Conservation (phyloP, 2,888 invertebrate species). For the Agrilus mali region DNA sequence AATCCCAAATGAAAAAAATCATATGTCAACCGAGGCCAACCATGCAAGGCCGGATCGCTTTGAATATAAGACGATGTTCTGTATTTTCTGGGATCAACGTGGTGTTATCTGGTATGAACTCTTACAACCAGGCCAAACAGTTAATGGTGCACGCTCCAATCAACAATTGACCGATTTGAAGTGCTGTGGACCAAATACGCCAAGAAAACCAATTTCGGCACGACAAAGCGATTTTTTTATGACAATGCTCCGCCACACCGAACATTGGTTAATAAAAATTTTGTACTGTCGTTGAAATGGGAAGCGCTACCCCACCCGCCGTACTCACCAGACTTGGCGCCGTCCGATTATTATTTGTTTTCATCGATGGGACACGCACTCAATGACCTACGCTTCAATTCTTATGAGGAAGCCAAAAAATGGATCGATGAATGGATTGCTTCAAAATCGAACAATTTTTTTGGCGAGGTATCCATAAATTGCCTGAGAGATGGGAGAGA, state of each 20-base stretch:
- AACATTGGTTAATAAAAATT: too few relatives aligned
- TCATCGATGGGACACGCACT: constrained; percentile 8
- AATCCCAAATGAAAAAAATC: too few relatives aligned
- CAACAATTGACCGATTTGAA: constrained; percentile 10
- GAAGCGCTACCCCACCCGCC: constrained; percentile 9
- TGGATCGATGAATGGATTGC: too few relatives aligned
- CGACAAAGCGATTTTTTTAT: not conserved
- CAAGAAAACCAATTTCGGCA: too few relatives aligned
- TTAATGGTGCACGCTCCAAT: not conserved
- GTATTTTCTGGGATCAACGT: too few relatives aligned
- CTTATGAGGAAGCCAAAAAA: constrained; percentile 1
- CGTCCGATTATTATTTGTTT: constrained; percentile 11
- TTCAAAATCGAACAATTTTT: constrained; percentile 1
- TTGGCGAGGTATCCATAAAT: too few relatives aligned
- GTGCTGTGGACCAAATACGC: constrained; percentile 1
- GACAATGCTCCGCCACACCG: constrained; percentile 1
- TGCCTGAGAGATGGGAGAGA: too few relatives aligned
- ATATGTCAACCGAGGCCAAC: too few relatives aligned
- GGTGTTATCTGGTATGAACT: too few relatives aligned
- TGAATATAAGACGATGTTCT: too few relatives aligned
- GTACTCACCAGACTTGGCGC: constrained; percentile 11
- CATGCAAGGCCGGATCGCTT: too few relatives aligned
- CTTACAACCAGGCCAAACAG: too few relatives aligned
- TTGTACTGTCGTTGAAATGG: constrained; percentile 6
- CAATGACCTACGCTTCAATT: constrained; percentile 7